Evolutionary conservation across 1,140 invertebrate genomes (phyloP), one percentile per base, ranked within the genome.

Genomic region (Chrysomallon squamiferum): DNA sequence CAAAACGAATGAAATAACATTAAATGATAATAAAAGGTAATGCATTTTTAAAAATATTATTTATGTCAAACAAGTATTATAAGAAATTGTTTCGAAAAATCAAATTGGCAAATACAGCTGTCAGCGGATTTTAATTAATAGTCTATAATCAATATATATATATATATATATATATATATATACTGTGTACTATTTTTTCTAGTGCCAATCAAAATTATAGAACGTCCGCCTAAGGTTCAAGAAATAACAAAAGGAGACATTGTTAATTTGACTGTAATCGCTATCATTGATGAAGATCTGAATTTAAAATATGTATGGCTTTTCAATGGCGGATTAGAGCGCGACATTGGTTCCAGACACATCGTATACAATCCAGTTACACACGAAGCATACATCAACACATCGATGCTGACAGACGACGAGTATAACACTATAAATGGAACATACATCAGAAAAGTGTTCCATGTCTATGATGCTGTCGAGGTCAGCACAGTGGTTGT

Each of bases 381-480:
- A 4, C 20, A 22, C 3, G 15, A 25, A 27, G 50, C 50, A 4
- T 54, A 22, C 50, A 54, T 54, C 50, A 54, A 54, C 50, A 54
- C 50, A 27, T 27, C 50, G n/a, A 7, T 13, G 22, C 50, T 54
- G 3, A 54, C 22, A 18, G 50, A 54, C 29, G 50, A 54, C 18
- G n/a, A 54, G 9, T 54, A 54, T 27, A 30, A 27, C n/a, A 54
- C n/a, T 18, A 54, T 54, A 22, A 54, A 54, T 54, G 50, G 50
- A 20, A 54, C 50, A 27, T 54, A 54, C 50, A 27, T 13, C 50
- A 20, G 50, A 22, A 22, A 54, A 15, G 22, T 54, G 1, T 54
- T 27, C 25, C 25, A 54, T 27, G 13, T 15, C 50, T 54, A 20
- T 54, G 50, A 54, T 4, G 15, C 0, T 22, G 25, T 13, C 13